phyloP scores from a whole-genome alignment of 2,888 invertebrate species.

The Leptinotarsa rubiginosa region DNA sequence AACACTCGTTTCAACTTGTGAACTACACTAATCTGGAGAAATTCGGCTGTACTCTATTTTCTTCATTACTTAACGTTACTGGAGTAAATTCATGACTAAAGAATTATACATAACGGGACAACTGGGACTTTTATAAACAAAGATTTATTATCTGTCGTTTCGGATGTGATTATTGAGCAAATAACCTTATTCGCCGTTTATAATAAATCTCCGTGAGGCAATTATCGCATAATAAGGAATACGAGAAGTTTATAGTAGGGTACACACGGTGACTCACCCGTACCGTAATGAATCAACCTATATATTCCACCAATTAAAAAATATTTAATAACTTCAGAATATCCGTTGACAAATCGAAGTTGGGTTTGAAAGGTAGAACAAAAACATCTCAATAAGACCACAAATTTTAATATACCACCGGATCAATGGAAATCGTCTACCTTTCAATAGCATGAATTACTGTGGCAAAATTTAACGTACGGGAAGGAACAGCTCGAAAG shows the following conservation, averaged over 20 bases:
- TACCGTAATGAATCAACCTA: background rate
- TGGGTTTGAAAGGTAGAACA: background rate
- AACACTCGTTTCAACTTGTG: too few relatives aligned
- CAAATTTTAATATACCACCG: too few relatives aligned
- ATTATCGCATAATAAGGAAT: slow-evolving; percentile 17
- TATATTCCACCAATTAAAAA: background rate
- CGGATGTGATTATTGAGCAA: slow-evolving; percentile 27
- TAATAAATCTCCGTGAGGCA: slow-evolving; percentile 16
- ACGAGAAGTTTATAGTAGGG: background rate
- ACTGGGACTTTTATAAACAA: slow-evolving; percentile 26
- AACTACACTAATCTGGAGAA: too few relatives aligned
- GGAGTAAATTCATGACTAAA: slow-evolving; percentile 10
- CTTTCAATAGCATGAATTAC: too few relatives aligned
- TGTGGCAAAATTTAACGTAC: too few relatives aligned
- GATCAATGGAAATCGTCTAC: too few relatives aligned
- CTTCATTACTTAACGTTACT: background rate
- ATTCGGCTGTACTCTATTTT: background rate
- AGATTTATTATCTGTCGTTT: slow-evolving; percentile 23
- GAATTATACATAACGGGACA: slow-evolving; percentile 15
- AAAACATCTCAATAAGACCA: too few relatives aligned
- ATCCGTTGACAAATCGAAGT: background rate
- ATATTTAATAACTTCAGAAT: background rate
- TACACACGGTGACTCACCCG: slow-evolving; percentile 5
- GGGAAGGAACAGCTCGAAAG: too few relatives aligned
- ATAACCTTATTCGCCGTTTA: slow-evolving; percentile 26